phyloP scores from a whole-genome alignment of 1,140 invertebrate species.

The Drosophila sturtevanti region DNA sequence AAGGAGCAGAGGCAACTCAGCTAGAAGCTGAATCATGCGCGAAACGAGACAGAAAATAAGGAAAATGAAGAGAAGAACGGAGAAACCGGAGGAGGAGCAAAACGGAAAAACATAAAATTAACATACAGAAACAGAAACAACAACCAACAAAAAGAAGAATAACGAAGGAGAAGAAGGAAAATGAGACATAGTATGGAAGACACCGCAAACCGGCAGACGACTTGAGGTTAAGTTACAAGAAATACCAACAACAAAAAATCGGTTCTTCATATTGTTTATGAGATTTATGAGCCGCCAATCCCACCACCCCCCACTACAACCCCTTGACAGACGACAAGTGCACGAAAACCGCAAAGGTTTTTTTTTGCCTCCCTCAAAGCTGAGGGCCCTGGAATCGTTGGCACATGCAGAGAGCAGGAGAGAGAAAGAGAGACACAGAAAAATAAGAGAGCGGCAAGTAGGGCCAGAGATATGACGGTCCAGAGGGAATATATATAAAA shows the following conservation, averaged over 20 bases:
- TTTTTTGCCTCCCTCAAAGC: constrained; percentile 25
- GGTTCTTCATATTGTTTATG: constrained; percentile 52
- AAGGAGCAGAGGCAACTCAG: constrained; percentile 35
- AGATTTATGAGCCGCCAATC: constrained; percentile 24
- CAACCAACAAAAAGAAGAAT: constrained; percentile 30
- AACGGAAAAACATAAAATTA: constrained; percentile 74
- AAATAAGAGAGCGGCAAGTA: neutral
- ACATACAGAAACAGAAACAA: constrained; percentile 60
- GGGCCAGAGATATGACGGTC: neutral
- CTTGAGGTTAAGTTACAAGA: constrained; percentile 77
- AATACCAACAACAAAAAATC: constrained; percentile 33
- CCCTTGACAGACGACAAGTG: constrained; percentile 50
- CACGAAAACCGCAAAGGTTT: constrained; percentile 60
- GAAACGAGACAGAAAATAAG: constrained; percentile 41
- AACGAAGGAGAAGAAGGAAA: neutral
- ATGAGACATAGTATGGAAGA: neutral
- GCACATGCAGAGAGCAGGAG: constrained; percentile 16
- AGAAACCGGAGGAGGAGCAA: constrained; percentile 23
- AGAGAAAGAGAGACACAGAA: neutral
- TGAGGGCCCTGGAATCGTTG: constrained; percentile 28
- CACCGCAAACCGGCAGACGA: constrained; percentile 23
- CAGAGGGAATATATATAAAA: constrained; percentile 47
- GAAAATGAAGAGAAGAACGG: constrained; percentile 6
- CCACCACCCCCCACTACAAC: constrained; percentile 8
- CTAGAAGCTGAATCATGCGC: constrained; percentile 70